Percentiles rank a stretch among this genome's conserved stretches.
Conservation (phyloP, 2,113 vertebrate species). For the Nibea coibor region DNA sequence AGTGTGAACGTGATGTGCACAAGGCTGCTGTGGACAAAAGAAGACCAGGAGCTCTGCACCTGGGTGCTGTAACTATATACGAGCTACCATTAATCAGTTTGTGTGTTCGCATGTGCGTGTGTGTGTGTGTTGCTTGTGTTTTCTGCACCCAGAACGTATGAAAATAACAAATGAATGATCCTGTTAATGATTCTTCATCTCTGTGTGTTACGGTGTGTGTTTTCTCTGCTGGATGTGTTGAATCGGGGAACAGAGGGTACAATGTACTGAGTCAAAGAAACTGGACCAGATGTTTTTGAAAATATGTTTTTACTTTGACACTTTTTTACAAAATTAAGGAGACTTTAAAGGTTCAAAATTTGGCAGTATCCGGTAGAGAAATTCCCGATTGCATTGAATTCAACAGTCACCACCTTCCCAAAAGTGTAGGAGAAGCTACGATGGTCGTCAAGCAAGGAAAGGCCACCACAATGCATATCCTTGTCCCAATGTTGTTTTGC, state of each 20-base stretch:
- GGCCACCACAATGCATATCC: too few relatives aligned
- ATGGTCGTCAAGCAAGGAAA: too few relatives aligned
- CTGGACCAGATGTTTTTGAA: neutral
- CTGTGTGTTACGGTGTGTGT: neutral
- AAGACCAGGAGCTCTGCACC: slow-evolving; percentile 48
- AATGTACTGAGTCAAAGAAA: neutral
- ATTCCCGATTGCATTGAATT: too few relatives aligned
- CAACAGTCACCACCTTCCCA: too few relatives aligned
- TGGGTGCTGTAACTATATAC: slow-evolving; percentile 54
- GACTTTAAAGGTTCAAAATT: neutral
- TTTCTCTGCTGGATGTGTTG: neutral
- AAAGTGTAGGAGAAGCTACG: too few relatives aligned
- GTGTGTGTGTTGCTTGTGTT: slow-evolving; percentile 25
- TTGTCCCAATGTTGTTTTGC: too few relatives aligned
- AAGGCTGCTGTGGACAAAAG: slow-evolving; percentile 61
- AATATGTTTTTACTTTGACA: slow-evolving; percentile 5
- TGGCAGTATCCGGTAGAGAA: too few relatives aligned
- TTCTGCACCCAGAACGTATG: neutral
- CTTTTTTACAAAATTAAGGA: neutral
- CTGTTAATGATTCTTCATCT: slow-evolving; percentile 31
- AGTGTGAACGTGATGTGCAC: slow-evolving; percentile 49
- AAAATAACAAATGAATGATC: slow-evolving; percentile 43
- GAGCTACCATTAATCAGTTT: slow-evolving; percentile 77
- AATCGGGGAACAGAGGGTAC: neutral
- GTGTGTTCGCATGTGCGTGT: slow-evolving; percentile 39